These are phyloP conservation scores for Leptodactylus fuscus DNA, from an alignment of 2,113 vertebrate genomes.

Conservation along the genomic window DNA sequence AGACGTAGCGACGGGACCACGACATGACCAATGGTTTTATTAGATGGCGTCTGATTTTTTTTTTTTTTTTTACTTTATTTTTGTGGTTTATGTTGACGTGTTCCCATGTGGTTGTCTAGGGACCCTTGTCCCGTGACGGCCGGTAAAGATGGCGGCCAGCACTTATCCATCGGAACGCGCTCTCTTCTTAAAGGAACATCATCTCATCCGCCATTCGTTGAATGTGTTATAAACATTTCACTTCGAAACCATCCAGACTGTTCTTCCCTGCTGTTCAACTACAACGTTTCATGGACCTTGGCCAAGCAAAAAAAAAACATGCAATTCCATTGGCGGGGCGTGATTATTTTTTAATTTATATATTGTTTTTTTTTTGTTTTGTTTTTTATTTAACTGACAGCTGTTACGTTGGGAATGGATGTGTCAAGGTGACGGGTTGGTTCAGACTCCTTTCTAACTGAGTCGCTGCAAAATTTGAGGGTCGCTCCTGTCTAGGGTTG, in stretches of 20 bases:
- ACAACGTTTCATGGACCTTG: neutral
- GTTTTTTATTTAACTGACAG: neutral
- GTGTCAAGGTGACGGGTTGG: neutral
- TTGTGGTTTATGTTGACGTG: neutral
- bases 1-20: conserved; percentile 52
- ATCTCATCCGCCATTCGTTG: neutral
- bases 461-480: neutral
- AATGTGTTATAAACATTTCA: conserved; percentile 5
- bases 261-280: conserved; percentile 10
- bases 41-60: neutral
- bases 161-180: neutral
- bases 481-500: too few species aligned
- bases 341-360: conserved; percentile 29
- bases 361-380: neutral
- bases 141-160: conserved; percentile 10
- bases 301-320: conserved; percentile 13
- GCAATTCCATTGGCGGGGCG: conserved; percentile 1
- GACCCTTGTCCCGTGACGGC: too few species aligned
- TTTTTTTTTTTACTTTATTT: neutral
- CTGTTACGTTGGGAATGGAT: conserved; percentile 10
- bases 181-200: neutral
- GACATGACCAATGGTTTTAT: conserved; percentile 18
- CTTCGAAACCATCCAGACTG: neutral
- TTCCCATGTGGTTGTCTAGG: neutral
- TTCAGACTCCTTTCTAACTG: conserved; percentile 28